These are phyloP conservation scores for Halcyon badia DNA, from an alignment of 2,797 vertebrate genomes.

Conservation along the genomic window DNA sequence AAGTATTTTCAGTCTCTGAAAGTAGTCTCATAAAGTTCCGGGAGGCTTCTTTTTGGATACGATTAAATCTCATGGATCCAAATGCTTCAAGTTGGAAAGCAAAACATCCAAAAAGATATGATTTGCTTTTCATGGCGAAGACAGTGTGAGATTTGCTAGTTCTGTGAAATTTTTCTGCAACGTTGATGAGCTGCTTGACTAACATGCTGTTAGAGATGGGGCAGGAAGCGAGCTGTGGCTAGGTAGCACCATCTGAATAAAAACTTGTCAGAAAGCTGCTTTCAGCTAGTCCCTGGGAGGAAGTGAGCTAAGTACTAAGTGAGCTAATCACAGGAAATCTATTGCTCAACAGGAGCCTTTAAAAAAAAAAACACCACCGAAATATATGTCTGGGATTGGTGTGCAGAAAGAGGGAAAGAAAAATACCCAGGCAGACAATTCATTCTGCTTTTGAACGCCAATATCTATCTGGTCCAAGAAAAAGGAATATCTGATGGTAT, in stretches of 20 bases:
- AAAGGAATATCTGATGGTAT: not conserved
- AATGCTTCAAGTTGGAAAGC: not conserved
- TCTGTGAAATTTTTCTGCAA: not conserved
- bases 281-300: constrained; percentile 68
- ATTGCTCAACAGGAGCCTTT: constrained; percentile 63
- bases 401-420: not conserved
- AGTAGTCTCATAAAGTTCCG: not conserved
- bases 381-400: no score
- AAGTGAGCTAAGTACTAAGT: constrained; percentile 69
- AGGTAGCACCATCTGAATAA: constrained; percentile 60
- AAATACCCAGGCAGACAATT: not conserved
- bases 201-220: not conserved
- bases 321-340: constrained; percentile 74
- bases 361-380: not conserved
- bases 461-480: not conserved
- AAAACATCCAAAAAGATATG: not conserved
- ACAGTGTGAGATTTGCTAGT: not conserved
- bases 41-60: not conserved
- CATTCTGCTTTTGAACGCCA: not conserved
- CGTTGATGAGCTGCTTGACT: not conserved
- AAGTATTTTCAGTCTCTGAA: not conserved
- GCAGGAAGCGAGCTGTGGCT: constrained; percentile 65
- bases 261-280: constrained; percentile 58
- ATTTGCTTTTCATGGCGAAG: not conserved
- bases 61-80: not conserved